Conservation (phyloP, 92 coral and sea anemone genomes). For the Epizoanthus illoricatus region DNA sequence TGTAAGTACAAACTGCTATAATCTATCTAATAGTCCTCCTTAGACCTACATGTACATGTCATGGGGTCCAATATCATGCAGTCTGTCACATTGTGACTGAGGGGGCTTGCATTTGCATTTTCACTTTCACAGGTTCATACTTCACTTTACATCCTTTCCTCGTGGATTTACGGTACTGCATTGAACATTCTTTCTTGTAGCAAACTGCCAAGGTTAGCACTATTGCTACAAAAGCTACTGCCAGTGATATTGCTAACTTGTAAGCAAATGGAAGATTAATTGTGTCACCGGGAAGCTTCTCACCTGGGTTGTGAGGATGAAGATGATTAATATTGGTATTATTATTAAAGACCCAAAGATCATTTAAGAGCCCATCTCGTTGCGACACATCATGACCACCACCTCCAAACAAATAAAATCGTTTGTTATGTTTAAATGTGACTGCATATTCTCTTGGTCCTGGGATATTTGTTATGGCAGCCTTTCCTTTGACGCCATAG, state of each 20-base stretch:
- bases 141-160: constrained; percentile 64
- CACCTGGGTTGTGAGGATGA: constrained; percentile 38
- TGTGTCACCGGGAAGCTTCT: constrained; percentile 82
- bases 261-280: constrained; percentile 70
- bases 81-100: not conserved
- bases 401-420: constrained; percentile 81
- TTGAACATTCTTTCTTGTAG: constrained; percentile 84
- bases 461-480: constrained; percentile 55
- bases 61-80: no score
- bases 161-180: constrained; percentile 51
- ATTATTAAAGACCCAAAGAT: constrained; percentile 58
- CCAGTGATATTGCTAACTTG: constrained; percentile 78
- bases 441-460: constrained; percentile 74
- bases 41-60: no score
- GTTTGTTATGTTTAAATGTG: constrained; percentile 45
- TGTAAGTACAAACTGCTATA: no score
- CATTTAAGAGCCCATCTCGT: constrained; percentile 68
- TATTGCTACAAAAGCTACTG: constrained; percentile 65
- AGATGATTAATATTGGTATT: no score
- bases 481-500: constrained; percentile 55
- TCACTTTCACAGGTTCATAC: constrained; percentile 78
- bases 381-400: constrained; percentile 59
- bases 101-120: constrained; percentile 70
- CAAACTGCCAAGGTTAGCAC: constrained; percentile 60
- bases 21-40: no score